Conservation (phyloP, 2,113 vertebrate species). For the Dicentrarchus labrax region DNA sequence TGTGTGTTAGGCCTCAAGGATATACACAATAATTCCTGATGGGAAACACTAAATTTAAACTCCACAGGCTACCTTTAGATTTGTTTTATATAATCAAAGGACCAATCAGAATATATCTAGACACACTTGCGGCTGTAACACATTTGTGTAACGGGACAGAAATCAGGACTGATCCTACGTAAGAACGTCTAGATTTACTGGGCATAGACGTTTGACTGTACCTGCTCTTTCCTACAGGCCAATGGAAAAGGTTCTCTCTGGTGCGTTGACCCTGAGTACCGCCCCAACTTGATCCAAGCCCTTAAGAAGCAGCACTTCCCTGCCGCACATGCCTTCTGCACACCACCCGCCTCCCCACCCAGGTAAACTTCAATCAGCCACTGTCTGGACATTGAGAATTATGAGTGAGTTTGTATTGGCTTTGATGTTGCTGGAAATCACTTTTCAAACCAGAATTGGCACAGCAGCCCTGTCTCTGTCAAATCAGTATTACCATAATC, state of each 20-base stretch:
- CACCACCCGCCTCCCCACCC: conserved; percentile 92
- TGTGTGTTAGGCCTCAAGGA: background rate
- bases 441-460: background rate
- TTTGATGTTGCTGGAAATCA: background rate
- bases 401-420: background rate
- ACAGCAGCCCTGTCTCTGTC: background rate
- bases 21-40: background rate
- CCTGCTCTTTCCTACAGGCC: conserved; percentile 84
- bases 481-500: background rate
- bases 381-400: background rate
- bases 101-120: background rate
- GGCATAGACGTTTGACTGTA: conserved; percentile 19
- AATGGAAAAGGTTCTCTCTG: conserved; percentile 99
- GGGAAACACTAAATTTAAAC: background rate
- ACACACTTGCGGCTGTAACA: background rate
- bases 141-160: background rate
- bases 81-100: background rate
- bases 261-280: conserved; percentile 98
- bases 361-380: conserved; percentile 84
- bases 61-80: background rate
- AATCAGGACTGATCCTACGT: background rate
- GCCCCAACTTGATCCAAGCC: conserved; percentile 96
- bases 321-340: conserved; percentile 92
- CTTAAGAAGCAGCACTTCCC: conserved; percentile 98
- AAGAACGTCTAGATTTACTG: background rate